These are phyloP conservation scores for Engraulis encrasicolus DNA, from an alignment of 2,113 vertebrate species.

Conservation along the genomic window DNA sequence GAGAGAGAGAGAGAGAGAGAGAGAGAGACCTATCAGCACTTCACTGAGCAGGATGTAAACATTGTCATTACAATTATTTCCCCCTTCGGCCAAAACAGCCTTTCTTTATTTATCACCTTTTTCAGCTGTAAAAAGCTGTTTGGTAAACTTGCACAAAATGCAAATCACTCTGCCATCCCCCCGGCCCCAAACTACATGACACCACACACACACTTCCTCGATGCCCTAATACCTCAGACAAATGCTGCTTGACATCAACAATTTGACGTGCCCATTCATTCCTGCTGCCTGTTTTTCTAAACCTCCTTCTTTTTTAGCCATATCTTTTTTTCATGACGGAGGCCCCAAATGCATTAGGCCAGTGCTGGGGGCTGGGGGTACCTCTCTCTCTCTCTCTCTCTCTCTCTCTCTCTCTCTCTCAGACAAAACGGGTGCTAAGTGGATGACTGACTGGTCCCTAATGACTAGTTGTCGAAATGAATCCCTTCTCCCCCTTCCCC, in stretches of 20 bases:
- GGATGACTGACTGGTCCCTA: slow-evolving; percentile 28
- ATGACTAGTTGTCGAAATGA: slow-evolving; percentile 49
- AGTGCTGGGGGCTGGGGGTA: neutral
- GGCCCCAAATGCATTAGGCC: too few relatives aligned
- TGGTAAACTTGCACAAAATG: neutral
- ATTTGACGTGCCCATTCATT: slow-evolving; percentile 46
- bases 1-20: too few relatives aligned
- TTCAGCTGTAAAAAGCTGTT: neutral
- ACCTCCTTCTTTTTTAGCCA: too few relatives aligned
- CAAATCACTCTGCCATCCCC: neutral
- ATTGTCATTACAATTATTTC: slow-evolving; percentile 33
- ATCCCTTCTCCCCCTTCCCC: neutral
- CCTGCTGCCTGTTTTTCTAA: neutral
- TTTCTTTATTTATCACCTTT: slow-evolving; percentile 38
- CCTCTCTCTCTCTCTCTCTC: too few relatives aligned
- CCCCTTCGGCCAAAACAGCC: slow-evolving; percentile 27
- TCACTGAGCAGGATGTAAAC: slow-evolving; percentile 20
- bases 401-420: too few relatives aligned
- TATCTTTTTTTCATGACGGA: too few relatives aligned
- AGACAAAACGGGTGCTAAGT: neutral
- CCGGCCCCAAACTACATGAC: neutral
- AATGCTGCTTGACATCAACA: slow-evolving; percentile 42
- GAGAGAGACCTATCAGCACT: neutral
- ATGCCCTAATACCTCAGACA: slow-evolving; percentile 40
- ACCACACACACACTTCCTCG: neutral